These are phyloP conservation scores for Cyclophora punctaria DNA, from an alignment of 2,888 invertebrate species.

Conservation along the genomic window DNA sequence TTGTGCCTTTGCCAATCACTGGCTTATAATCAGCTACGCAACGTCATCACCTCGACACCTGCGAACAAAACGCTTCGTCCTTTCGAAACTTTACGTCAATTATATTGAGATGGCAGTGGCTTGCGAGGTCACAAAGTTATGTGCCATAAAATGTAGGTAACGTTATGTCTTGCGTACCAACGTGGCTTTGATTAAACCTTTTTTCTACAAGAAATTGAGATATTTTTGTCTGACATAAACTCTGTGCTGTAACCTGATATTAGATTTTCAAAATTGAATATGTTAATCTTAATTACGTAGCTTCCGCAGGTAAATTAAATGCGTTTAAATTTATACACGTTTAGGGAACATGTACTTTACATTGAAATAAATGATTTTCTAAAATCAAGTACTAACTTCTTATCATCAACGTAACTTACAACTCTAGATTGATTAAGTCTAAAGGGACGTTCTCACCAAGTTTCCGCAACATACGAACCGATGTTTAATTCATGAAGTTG, in stretches of 20 bases:
- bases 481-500: constrained; percentile 42
- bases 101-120: constrained; percentile 9
- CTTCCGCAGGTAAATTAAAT: too few species aligned
- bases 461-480: constrained; percentile 22
- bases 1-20: constrained; percentile 16
- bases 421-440: constrained; percentile 24
- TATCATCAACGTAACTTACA: constrained; percentile 6
- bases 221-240: not conserved
- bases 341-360: not conserved
- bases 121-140: constrained; percentile 9
- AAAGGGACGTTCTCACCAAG: constrained; percentile 25
- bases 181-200: constrained; percentile 13
- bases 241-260: too few species aligned
- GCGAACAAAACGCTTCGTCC: constrained; percentile 1
- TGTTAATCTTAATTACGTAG: not conserved
- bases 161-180: constrained; percentile 5
- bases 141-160: constrained; percentile 13
- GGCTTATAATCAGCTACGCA: constrained; percentile 4
- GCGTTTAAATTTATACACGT: too few species aligned
- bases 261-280: not conserved
- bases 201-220: constrained; percentile 1
- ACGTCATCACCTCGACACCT: constrained; percentile 4
- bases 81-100: constrained; percentile 8
- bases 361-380: not conserved
- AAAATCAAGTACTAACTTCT: not conserved